Evolutionary conservation across 2,113 vertebrate genomes (phyloP).

Genomic region (Sciurus niger): DNA sequence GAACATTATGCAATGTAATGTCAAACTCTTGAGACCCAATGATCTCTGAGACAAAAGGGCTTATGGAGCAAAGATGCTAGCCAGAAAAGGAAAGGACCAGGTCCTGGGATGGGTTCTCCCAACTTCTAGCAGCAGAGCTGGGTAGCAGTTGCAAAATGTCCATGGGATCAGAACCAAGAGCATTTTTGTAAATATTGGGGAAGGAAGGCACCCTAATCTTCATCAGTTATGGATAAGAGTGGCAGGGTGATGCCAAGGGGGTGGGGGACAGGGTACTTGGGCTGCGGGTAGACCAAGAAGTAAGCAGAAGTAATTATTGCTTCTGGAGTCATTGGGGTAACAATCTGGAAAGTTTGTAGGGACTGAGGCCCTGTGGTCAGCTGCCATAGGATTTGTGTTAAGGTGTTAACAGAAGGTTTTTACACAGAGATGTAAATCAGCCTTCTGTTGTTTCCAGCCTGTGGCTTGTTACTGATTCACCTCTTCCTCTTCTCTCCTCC

Average conservation of each 20-base stretch:
- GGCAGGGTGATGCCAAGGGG: background rate
- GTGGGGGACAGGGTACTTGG: no score
- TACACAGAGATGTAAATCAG: background rate
- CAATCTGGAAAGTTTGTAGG: background rate
- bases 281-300: background rate
- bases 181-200: background rate
- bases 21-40: background rate
- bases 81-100: background rate
- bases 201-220: background rate
- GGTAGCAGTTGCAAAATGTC: background rate
- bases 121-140: background rate
- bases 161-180: background rate
- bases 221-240: background rate
- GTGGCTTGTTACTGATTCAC: background rate
- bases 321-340: background rate
- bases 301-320: background rate
- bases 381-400: background rate
- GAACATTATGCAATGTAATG: background rate
- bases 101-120: background rate
- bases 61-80: background rate
- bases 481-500: background rate
- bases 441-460: background rate
- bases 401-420: background rate
- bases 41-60: background rate
- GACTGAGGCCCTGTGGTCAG: background rate